These are phyloP conservation scores for Drosophila ustulata DNA, from an alignment of 2,888 invertebrate species.

Conservation along the genomic window DNA sequence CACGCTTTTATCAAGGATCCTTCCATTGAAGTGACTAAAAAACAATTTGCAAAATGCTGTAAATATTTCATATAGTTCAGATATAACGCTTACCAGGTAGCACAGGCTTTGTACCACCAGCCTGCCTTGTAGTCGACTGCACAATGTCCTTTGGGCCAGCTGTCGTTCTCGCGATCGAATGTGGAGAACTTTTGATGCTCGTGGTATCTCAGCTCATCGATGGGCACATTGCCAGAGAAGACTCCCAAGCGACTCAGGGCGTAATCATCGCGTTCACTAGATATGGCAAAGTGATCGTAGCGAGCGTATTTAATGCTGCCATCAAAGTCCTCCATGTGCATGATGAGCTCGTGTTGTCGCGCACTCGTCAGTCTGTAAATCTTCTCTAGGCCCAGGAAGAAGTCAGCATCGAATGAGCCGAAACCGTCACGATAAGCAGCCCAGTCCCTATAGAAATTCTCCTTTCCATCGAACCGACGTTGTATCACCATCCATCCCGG, in stretches of 20 bases:
- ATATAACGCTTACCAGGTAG: background rate
- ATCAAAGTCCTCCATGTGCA: background rate
- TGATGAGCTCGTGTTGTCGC: background rate
- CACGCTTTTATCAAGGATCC: background rate
- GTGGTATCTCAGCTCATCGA: background rate
- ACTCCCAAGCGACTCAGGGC: background rate
- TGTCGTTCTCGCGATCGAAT: background rate
- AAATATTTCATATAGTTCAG: background rate
- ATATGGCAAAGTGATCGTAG: background rate
- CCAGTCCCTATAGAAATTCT: background rate
- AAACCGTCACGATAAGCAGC: background rate
- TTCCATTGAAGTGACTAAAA: background rate
- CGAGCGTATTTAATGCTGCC: background rate
- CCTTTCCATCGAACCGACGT: background rate
- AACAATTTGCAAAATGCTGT: background rate
- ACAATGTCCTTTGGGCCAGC: background rate
- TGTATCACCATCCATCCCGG: slow-evolving; percentile 2
- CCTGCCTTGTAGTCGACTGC: background rate
- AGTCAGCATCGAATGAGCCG: background rate
- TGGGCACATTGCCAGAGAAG: background rate
- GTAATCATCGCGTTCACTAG: background rate
- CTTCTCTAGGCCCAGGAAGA: slow-evolving; percentile 4
- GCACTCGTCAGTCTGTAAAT: background rate
- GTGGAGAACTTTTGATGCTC: background rate
- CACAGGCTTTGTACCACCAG: background rate